A percentile compares a stretch with the other conserved stretches of the same genome.
phyloP scores from a whole-genome alignment of 2,113 vertebrate genomes.

The Heterocephalus glaber region DNA sequence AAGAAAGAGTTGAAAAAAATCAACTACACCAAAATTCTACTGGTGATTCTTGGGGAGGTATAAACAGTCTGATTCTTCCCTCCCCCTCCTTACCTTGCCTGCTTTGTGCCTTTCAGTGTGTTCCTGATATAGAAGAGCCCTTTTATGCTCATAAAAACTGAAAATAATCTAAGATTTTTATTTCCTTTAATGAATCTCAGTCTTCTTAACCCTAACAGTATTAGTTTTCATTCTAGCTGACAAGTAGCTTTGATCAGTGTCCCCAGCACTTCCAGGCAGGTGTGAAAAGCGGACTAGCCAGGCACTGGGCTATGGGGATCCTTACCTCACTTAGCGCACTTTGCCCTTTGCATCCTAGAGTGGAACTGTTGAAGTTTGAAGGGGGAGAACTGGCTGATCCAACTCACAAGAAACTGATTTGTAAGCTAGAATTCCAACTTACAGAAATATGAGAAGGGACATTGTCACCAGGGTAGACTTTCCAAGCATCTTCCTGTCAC shows the following conservation, averaged over 20 bases:
- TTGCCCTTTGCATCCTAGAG: not conserved
- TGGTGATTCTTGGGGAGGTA: not conserved
- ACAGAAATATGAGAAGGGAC: not conserved
- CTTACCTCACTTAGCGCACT: not conserved
- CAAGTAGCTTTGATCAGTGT: not conserved
- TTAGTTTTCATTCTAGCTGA: not conserved
- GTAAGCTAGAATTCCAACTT: not conserved
- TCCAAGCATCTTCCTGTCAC: not conserved
- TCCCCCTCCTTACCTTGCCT: not conserved
- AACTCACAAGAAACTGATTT: not conserved
- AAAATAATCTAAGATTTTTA: not conserved
- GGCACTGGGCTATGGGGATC: not conserved
- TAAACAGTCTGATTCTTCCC: not conserved
- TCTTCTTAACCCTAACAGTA: not conserved
- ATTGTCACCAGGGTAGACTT: not conserved
- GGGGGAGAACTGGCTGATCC: not conserved
- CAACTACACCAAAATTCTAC: not conserved
- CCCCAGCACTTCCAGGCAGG: not conserved
- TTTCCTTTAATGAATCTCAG: not conserved
- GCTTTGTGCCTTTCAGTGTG: not conserved
- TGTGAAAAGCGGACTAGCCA: not conserved
- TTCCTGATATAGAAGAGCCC: not conserved
- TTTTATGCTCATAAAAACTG: not conserved
- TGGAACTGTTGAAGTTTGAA: not conserved
- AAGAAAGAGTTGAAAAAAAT: not conserved